Evolutionary conservation across 2,888 invertebrate species (phyloP), one percentile per base, ranked within the genome.

Genomic region (Deilephila elpenor): DNA sequence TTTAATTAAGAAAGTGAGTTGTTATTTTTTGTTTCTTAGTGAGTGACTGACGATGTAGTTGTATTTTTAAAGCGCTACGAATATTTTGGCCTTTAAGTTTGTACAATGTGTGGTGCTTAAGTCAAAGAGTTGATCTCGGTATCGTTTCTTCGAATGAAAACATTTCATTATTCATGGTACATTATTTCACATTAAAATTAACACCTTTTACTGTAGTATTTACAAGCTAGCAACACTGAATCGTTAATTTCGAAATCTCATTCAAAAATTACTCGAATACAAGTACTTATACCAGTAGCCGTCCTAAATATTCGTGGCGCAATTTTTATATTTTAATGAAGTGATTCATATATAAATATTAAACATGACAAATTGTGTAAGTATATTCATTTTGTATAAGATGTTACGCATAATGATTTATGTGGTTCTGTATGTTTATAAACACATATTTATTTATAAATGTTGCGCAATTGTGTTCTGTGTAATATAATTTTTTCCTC

Each of bases 391-490:
- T 73, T 71, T 73, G 60, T 71, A 71, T 71, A 71, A 51, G 77
- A 88, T 91, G 89, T 91, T 92, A 88, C 86, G 88, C 88, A 88
- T 91, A 89, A 84, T 80, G 77, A 86, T 83, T 84, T 89, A 89
- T 88, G 88, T 89, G 90, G 88, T 89, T 91, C 86, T 84, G 87
- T 88, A 84, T 81, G 82, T 67, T 73, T 56, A 75, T 70, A 81
- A 79, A 83, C 80, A 80, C 79, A 83, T 78, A 78, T 84, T 83
- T 81, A 81, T 87, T 87, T 89, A 87, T 92, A 91, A 91, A 92
- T 92, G 92, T 93, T 93, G 90, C 89, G 89, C 87, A 87, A 88
- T 67, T 90, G 89, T 92, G 89, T 92, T 92, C 86, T 86, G 79
- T 90, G 89, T 92, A 88, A 91, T 88, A 88, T 88, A 88, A 89